A percentile compares a stretch with the other conserved stretches of the same genome.
phyloP scores from a whole-genome alignment of 1,140 invertebrate genomes.

The Diabrotica undecimpunctata region DNA sequence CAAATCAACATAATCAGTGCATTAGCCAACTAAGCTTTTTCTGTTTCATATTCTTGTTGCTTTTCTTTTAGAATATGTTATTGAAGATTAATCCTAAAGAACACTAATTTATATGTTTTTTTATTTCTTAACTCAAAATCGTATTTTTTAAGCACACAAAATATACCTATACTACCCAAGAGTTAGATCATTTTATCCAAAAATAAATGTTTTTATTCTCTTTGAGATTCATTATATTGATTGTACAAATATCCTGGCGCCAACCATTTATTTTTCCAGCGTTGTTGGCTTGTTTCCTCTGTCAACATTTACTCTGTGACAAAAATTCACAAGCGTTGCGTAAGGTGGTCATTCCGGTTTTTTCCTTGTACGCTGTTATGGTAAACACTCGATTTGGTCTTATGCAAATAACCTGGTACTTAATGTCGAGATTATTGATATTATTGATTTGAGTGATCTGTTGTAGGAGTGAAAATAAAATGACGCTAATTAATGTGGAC shows the following conservation, averaged over 20 bases:
- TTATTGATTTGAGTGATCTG: neutral
- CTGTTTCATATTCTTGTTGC: too few relatives aligned
- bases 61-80: too few relatives aligned
- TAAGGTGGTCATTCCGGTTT: neutral
- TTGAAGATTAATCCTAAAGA: too few relatives aligned
- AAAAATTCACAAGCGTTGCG: neutral
- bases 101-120: too few relatives aligned
- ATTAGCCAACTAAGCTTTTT: too few relatives aligned
- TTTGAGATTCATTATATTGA: neutral
- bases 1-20: too few relatives aligned
- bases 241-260: neutral
- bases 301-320: neutral
- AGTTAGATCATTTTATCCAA: too few relatives aligned
- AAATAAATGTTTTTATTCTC: too few relatives aligned
- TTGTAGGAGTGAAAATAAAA: neutral
- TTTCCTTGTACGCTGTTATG: neutral
- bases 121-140: too few relatives aligned
- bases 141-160: too few relatives aligned
- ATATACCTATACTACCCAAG: too few relatives aligned
- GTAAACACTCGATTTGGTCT: neutral
- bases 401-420: neutral
- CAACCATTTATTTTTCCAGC: neutral
- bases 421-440: neutral
- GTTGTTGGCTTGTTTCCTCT: neutral
- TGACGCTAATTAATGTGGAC: too few relatives aligned